Evolutionary conservation across 2,797 vertebrate genomes (phyloP), one percentile per base, ranked within the genome.

Genomic region (Phrynocephalus forsythii): DNA sequence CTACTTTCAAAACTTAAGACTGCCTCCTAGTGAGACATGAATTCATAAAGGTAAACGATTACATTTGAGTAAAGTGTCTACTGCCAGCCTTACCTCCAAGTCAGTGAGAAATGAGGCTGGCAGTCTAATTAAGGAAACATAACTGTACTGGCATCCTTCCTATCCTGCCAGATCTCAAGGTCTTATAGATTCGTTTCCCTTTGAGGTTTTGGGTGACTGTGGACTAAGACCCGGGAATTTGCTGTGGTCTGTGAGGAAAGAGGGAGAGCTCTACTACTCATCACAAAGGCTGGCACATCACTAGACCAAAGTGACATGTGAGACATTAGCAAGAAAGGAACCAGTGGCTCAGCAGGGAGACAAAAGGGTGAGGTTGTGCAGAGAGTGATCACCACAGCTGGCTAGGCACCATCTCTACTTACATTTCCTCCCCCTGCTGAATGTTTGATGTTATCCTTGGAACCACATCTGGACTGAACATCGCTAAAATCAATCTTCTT

Each of bases 401-500:
- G 60, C 87, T 78, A 84, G 76, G 13, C 38, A 80, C 69, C 87
- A 82, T 89, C 89, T 88, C 93, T 96, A 98, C 98, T 99, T 97
- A 99, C 98, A 92, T 98, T 97, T 97, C 98, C 98, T 72, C 98
- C 98, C 95, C 98, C 97, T 81, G 98, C 97, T 81, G 95, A 93
- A 94, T 99, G 97, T 95, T 96, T 97, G 95, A 98, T 95, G 97
- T 99, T 98, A 96, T 98, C 97, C 97, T 98, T 97, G 96, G 98
- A 99, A 96, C 98, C 98, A 96, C 98, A 99, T 93, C 98, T 98
- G 93, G 98, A 96, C 86, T 98, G 97, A 96, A 98, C 93, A 95
- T 97, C 97, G 89, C 97, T 99, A 96, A 97, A 98, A 97, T 98
- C 98, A 94, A 97, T 97, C 97, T 98, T 99, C 95, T 97, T 96